Base-by-base conservation (phyloP, 2,113 vertebrate species). In the Arvicanthis niloticus region DNA sequence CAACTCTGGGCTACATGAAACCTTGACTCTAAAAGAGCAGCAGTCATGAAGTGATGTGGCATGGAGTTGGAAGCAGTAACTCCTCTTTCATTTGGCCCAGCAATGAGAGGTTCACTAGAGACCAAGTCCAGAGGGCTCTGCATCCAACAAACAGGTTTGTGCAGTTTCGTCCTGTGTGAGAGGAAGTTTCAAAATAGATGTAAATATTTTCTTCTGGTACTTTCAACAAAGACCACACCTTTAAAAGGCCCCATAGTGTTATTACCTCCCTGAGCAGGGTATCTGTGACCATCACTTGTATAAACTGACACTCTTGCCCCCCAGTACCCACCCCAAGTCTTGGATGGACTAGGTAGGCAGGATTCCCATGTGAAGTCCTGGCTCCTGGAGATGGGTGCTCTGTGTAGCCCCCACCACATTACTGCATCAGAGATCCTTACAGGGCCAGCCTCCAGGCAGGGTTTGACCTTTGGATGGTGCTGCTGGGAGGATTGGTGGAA, bases 161-260 rank as follows among this genome's bases (percentile, higher is more conserved):
- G 16, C 77, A 3, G 5, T 51, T 51, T 48, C 84, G 51, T 62
- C 15, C 21, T 34, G 67, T 26, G 85, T 89, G 84, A 89, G 56
- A 75, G 93, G 77, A 93, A 81, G 88, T 80, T 89, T 86, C 88
- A 89, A 62, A 95, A 95, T 56, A 93, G 88, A 89, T 31, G 48
- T n/a, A 84, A 22, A 24, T 73, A 10, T 68, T n/a, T 37, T 88
- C 67, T 88, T 34, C 45, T 87, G 29, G 82, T 56, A 62, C 26
- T 45, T 13, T 53, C 26, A 22, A 42, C 56, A 67, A 58, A 75
- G 40, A 65, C 58, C 8, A n/a, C 62, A 48, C 40, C 24, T 1
- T 10, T 5, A 56, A 45, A 89, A 89, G 26, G n/a, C 15, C 65
- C n/a, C 2, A 2, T 24, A 51, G 9, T 65, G 40, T 34, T 5